These are phyloP conservation scores for Drosophila affinis DNA, from an alignment of 2,888 invertebrate species.

Conservation along the genomic window DNA sequence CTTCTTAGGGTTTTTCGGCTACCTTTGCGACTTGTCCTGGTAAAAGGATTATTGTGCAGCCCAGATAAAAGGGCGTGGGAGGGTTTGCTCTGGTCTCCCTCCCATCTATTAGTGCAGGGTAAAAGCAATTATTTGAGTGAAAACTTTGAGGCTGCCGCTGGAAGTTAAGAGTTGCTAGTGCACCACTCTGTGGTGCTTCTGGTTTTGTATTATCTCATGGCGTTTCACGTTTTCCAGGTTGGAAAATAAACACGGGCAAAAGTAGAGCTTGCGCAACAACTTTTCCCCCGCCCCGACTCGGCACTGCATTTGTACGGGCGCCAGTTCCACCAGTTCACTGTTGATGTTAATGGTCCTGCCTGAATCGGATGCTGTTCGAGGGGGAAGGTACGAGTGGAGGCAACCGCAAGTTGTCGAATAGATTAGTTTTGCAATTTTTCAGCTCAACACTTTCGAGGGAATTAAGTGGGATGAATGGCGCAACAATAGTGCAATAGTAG, in stretches of 20 bases:
- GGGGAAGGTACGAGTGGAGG: neutral
- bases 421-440: conserved; percentile 47
- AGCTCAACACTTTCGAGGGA: conserved; percentile 27
- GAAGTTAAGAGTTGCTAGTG: conserved; percentile 25
- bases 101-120: conserved; percentile 48
- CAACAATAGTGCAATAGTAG: conserved; percentile 1
- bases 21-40: conserved; percentile 33
- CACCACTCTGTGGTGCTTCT: conserved; percentile 1
- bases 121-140: conserved; percentile 69
- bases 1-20: conserved; percentile 16
- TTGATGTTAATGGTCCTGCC: conserved; percentile 45
- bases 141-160: conserved; percentile 54
- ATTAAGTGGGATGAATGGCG: conserved; percentile 17
- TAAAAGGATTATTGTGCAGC: conserved; percentile 51
- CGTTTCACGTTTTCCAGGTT: conserved; percentile 40
- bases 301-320: neutral
- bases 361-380: conserved; percentile 20
- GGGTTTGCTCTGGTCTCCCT: neutral
- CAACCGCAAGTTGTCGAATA: conserved; percentile 19
- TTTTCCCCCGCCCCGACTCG: conserved; percentile 27
- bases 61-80: neutral
- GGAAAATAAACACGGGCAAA: conserved; percentile 39
- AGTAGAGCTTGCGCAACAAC: conserved; percentile 31
- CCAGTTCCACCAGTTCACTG: conserved; percentile 22
- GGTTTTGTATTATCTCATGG: conserved; percentile 49